phyloP scores from a whole-genome alignment of 2,888 invertebrate species.

The Torymus texanus region DNA sequence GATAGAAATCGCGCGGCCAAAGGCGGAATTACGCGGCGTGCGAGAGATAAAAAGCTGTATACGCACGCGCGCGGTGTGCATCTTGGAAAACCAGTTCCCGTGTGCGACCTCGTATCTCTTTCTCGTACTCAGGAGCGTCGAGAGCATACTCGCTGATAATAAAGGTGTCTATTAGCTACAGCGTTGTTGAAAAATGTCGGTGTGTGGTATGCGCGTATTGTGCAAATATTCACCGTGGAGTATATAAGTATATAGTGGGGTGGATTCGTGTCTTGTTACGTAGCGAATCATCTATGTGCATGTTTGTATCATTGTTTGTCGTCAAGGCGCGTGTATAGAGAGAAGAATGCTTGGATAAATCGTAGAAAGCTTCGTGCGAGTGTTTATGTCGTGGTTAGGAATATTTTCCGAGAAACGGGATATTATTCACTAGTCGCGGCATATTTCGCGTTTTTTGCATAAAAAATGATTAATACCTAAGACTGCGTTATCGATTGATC shows the following conservation, averaged over 20 bases:
- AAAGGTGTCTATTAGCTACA: conserved; percentile 36
- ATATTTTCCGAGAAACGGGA: background rate
- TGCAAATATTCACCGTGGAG: background rate
- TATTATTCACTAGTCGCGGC: background rate
- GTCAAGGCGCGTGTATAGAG: background rate
- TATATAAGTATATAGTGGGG: conserved; percentile 26
- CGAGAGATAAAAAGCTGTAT: conserved; percentile 13
- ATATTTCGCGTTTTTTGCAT: too few relatives aligned
- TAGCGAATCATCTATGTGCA: background rate
- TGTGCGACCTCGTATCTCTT: conserved; percentile 43
- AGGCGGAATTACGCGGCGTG: conserved; percentile 4
- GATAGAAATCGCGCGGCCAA: conserved; percentile 21
- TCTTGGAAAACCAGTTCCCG: conserved; percentile 47
- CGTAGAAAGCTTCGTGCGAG: background rate
- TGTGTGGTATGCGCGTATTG: background rate
- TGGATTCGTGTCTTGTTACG: conserved; percentile 11
- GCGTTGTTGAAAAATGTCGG: conserved; percentile 21
- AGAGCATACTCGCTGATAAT: conserved; percentile 14
- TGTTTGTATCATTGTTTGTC: conserved; percentile 25
- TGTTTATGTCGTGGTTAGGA: background rate
- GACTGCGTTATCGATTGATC: too few relatives aligned
- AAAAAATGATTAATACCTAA: too few relatives aligned
- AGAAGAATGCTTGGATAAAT: conserved; percentile 1
- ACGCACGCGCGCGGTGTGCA: conserved; percentile 4
- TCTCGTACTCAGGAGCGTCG: conserved; percentile 8